Conservation (phyloP, 2,888 invertebrate genomes). For the Caenorhabditis sp. region DNA sequence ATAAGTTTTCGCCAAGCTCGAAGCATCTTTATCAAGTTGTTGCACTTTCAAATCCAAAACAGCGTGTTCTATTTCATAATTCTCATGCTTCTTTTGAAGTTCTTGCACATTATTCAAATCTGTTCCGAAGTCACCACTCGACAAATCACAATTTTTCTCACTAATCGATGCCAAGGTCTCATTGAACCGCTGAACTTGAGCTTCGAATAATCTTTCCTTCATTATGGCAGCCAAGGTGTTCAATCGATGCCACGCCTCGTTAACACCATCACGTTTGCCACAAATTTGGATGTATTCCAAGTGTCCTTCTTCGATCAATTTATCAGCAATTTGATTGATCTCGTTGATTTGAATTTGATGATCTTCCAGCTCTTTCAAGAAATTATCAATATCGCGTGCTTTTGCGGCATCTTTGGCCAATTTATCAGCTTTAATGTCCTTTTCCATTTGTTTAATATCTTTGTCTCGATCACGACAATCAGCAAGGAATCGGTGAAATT, state of each 20-base stretch:
- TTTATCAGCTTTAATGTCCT: constrained; percentile 96
- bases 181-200: constrained; percentile 97
- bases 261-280: constrained; percentile 79
- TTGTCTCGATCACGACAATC: constrained; percentile 79
- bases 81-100: constrained; percentile 84
- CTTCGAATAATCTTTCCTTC: constrained; percentile 95
- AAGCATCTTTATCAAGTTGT: constrained; percentile 88
- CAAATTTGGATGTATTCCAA: constrained; percentile 83
- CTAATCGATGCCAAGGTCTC: constrained; percentile 99
- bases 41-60: constrained; percentile 75
- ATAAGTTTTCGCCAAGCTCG: constrained; percentile 89
- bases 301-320: constrained; percentile 89
- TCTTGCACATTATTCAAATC: constrained; percentile 97
- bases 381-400: constrained; percentile 99
- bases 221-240: constrained; percentile 91
- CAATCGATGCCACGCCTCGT: constrained; percentile 94
- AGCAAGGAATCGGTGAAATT: constrained; percentile 92
- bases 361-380: constrained; percentile 91
- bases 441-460: constrained; percentile 83
- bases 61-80: constrained; percentile 81
- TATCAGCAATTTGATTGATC: constrained; percentile 92
- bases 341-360: constrained; percentile 94
- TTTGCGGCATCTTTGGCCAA: constrained; percentile 97
- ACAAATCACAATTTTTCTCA: constrained; percentile 93
- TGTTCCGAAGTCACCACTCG: constrained; percentile 94